Conservation (phyloP, 1,140 invertebrate genomes). For the Zeugodacus cucurbitae region DNA sequence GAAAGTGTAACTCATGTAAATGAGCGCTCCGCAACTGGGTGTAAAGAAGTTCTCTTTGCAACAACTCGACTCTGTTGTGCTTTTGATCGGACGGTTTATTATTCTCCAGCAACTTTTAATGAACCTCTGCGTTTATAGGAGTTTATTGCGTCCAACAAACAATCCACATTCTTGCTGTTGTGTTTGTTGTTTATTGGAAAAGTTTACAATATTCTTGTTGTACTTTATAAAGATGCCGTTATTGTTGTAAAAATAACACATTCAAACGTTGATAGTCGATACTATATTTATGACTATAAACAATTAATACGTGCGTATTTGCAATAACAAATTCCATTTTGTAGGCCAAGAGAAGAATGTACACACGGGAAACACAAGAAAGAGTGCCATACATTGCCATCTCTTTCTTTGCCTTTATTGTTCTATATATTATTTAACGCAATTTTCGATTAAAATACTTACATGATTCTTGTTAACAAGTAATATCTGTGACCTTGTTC, state of each 20-base stretch:
- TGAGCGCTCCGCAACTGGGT: background rate
- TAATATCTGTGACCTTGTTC: no score
- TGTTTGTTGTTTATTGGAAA: background rate
- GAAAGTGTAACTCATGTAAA: constrained; percentile 4
- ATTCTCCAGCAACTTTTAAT: constrained; percentile 1
- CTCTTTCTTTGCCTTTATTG: no score
- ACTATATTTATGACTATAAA: background rate
- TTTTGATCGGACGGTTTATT: background rate
- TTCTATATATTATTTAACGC: no score
- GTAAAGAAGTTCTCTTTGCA: background rate
- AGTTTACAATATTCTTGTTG: background rate
- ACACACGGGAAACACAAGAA: no score
- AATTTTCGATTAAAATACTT: no score
- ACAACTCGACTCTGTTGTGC: background rate
- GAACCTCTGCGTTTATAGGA: background rate
- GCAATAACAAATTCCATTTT: background rate
- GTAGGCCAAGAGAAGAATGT: background rate
- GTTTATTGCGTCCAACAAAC: background rate
- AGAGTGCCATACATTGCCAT: no score
- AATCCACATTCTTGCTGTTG: background rate
- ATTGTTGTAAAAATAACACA: background rate
- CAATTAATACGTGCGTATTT: background rate
- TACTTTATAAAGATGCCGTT: background rate
- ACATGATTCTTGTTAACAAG: no score
- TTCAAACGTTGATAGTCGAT: background rate